Base-by-base conservation (phyloP, 2,113 vertebrate genomes). In the Misgurnus mizolepis region DNA sequence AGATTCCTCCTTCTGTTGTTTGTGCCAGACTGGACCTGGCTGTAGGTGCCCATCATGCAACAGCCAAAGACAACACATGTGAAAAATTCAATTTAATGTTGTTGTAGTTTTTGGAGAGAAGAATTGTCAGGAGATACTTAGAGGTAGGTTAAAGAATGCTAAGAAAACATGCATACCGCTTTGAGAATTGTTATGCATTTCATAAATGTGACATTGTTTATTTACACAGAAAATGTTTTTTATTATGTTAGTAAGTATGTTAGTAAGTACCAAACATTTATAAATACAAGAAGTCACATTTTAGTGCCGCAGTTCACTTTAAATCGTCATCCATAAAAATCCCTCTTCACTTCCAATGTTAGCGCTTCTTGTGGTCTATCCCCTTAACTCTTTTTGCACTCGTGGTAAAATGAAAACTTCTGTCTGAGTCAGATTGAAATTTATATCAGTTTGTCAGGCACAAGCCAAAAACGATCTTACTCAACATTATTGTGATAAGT, bases 401-500 rank as follows among this genome's bases (percentile, higher is more conserved):
- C 90, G 86, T 91, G 90, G 89, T 89, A 91, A 92, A 93, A 92
- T 89, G 88, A 92, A 92, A 93, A 92, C 89, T 92, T 93, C 90
- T 91, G 87, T 92, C 84, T 65, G 88, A 91, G 87, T 89, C 87
- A 89, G 90, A 93, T 90, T 91, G 90, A 93, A 92, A 94, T 93
- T 93, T 94, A 91, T 92, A 93, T 93, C 92, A 91, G 90, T 91
- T 91, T 91, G 89, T 91, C 86, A 86, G 88, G 86, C 86, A 76
- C 85, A 87, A 85, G 89, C 89, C 91, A 90, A 91, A 91, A 92
- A 90, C 84, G 89, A 93, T 94, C 90, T 91, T 89, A 89, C 85
- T 92, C 88, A 89, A 90, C 89, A 89, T 92, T 93, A 91, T 90
- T 91, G 90, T 90, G 92, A 94, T 94, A 92, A 92, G 91, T 93